phyloP scores from a whole-genome alignment of 2,113 vertebrate species.

The Acanthochromis polyacanthus region DNA sequence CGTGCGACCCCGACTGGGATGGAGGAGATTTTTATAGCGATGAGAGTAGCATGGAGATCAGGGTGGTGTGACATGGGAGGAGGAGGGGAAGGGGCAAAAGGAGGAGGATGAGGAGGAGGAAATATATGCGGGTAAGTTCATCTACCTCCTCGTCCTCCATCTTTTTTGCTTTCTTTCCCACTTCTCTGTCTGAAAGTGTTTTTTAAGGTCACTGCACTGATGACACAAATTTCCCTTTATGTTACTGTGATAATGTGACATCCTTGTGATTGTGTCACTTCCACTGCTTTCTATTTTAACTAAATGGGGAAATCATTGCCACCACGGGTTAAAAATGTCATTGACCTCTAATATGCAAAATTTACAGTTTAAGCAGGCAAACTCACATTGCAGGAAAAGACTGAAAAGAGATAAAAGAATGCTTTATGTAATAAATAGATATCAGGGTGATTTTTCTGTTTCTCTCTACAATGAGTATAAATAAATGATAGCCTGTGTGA shows the following conservation, averaged over 20 bases:
- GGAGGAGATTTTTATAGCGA: conserved; percentile 44
- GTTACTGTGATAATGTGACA: conserved; percentile 32
- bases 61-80: conserved; percentile 32
- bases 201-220: conserved; percentile 20
- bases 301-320: background rate
- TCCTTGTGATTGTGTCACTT: conserved; percentile 35
- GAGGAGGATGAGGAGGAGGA: conserved; percentile 44
- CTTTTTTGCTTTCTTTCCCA: conserved; percentile 23
- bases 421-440: too few species aligned
- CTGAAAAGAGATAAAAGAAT: too few species aligned
- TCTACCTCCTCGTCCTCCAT: background rate
- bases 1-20: conserved; percentile 15
- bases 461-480: too few species aligned
- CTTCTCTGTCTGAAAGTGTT: conserved; percentile 3
- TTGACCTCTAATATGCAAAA: background rate
- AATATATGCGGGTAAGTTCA: conserved; percentile 10
- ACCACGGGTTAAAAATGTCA: conserved; percentile 6
- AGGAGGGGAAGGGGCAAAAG: conserved; percentile 36
- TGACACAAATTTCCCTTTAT: conserved; percentile 1
- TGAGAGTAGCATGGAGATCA: conserved; percentile 49
- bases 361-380: background rate
- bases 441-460: too few species aligned
- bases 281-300: conserved; percentile 9
- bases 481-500: too few species aligned
- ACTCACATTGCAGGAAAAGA: too few species aligned